These are phyloP conservation scores for Gallinago stenura DNA, from an alignment of 2,797 vertebrate species.

Conservation along the genomic window DNA sequence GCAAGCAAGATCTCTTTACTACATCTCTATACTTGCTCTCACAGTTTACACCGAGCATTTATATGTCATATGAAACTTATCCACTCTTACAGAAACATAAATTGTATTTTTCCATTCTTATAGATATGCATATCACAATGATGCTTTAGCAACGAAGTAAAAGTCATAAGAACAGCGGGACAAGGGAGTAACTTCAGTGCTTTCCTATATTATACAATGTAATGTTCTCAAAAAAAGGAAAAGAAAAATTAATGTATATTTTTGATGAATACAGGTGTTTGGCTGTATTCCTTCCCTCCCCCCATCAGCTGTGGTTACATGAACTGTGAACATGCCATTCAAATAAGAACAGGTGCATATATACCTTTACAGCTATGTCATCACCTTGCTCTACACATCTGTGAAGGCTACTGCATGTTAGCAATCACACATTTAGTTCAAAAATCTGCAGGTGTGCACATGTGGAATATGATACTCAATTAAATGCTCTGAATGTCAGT, in stretches of 20 bases:
- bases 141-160: not conserved
- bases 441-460: slow-evolving; percentile 13
- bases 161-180: not conserved
- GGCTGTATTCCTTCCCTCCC: not conserved
- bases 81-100: not conserved
- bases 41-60: not conserved
- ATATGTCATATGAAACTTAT: not conserved
- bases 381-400: slow-evolving; percentile 11
- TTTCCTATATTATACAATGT: not conserved
- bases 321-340: not conserved
- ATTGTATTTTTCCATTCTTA: not conserved
- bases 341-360: not conserved
- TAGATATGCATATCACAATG: rapidly evolving
- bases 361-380: not conserved
- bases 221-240: not conserved
- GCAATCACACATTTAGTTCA: not conserved
- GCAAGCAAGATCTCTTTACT: not conserved
- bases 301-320: not conserved
- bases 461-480: not conserved
- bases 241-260: not conserved
- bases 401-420: not conserved
- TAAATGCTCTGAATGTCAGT: not conserved
- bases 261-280: not conserved
- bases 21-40: not conserved
- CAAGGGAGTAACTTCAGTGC: not conserved